phyloP scores from a whole-genome alignment of 2,113 vertebrate species.

The Megaceryle maxima region DNA sequence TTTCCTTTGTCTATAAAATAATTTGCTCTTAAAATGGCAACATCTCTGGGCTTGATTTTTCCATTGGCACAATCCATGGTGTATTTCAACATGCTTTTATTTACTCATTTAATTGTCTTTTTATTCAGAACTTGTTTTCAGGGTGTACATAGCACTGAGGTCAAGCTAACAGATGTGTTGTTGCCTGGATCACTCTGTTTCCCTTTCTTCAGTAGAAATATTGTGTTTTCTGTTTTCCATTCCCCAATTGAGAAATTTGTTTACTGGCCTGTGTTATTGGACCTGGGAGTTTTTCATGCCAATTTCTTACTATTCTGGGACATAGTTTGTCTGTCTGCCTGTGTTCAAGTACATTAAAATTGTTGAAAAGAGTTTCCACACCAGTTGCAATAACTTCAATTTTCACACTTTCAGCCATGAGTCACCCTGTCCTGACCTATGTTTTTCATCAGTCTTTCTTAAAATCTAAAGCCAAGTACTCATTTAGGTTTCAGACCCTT shows the following conservation, averaged over 20 bases:
- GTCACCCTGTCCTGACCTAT: neutral
- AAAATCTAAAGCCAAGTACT: neutral
- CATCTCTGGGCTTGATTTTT: neutral
- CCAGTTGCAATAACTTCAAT: neutral
- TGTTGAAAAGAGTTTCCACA: neutral
- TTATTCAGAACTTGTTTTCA: neutral
- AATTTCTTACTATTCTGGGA: neutral
- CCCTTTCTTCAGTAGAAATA: neutral
- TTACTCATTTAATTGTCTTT: slow-evolving; percentile 1
- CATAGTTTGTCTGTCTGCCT: neutral
- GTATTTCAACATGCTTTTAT: neutral
- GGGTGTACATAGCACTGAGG: neutral
- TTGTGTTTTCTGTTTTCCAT: neutral
- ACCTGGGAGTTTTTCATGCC: neutral
- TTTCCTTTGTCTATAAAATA: neutral
- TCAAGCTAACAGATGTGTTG: neutral
- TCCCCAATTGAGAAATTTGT: neutral
- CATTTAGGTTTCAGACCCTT: neutral
- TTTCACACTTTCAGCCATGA: neutral
- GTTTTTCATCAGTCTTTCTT: neutral
- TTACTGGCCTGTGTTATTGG: neutral
- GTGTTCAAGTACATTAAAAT: neutral
- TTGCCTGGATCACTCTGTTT: neutral
- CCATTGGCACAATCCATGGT: neutral
- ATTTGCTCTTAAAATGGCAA: neutral